Percentiles rank a stretch among this genome's conserved stretches.
Evolutionary conservation across 2,113 vertebrate genomes (phyloP).

Genomic region (Hippoglossus stenolepis): DNA sequence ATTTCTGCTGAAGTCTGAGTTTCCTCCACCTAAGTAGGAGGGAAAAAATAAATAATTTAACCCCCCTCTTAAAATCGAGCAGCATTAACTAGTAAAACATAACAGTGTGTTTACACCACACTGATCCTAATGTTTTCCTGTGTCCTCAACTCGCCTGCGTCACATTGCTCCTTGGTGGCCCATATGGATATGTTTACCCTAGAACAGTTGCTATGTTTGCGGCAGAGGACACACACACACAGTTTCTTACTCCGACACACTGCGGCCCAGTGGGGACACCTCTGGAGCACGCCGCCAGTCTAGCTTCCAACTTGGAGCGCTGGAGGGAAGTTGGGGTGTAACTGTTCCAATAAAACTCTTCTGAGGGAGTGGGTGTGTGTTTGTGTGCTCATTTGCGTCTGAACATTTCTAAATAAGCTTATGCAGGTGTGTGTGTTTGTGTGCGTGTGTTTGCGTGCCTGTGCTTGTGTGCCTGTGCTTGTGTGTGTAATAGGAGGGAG

Average conservation of each 20-base stretch:
- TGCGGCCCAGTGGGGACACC: constrained; percentile 42
- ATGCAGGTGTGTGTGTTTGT: constrained; percentile 9
- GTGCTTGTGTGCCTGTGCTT: constrained; percentile 15
- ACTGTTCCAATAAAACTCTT: constrained; percentile 40
- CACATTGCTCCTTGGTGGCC: constrained; percentile 44
- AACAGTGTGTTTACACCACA: constrained; percentile 21
- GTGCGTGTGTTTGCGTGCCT: background rate
- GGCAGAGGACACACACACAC: constrained; percentile 39
- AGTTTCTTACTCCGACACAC: constrained; percentile 4
- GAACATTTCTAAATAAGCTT: constrained; percentile 12
- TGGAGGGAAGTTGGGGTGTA: constrained; percentile 35
- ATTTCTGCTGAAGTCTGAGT: constrained; percentile 13
- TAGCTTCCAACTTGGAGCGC: constrained; percentile 50
- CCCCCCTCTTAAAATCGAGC: constrained; percentile 17
- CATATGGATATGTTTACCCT: constrained; percentile 57
- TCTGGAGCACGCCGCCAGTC: constrained; percentile 36
- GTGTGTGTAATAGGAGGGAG: background rate
- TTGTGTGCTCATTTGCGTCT: background rate
- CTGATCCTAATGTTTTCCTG: constrained; percentile 34
- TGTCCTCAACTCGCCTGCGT: constrained; percentile 25
- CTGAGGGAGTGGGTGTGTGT: background rate
- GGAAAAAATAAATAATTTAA: background rate
- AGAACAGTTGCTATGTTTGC: constrained; percentile 69
- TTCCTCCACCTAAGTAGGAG: background rate
- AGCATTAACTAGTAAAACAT: constrained; percentile 29